Evolutionary conservation across 2,113 vertebrate genomes (phyloP), one percentile per base, ranked within the genome.

Genomic region (Gasterosteus nipponicus): DNA sequence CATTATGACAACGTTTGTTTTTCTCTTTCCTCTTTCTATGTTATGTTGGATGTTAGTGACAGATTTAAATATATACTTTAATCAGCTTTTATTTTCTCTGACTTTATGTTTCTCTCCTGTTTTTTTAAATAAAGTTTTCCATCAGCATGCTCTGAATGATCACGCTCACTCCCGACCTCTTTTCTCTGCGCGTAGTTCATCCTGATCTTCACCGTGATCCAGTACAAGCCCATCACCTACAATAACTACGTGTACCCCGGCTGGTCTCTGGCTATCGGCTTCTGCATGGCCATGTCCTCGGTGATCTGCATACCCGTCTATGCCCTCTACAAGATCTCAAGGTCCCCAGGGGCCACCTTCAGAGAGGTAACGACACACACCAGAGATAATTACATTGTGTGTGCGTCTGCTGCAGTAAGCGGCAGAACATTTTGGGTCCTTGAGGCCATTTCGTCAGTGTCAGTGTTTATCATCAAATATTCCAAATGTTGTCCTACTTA

Each of bases 261-360:
- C 82, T 99, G 98, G 98, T 98, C 98, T 9, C 93, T 99, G 90
- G 92, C 93, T 75, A 95, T 99, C 0, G 98, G 96, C 67, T 98
- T 99, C 88, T 89, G 93, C 86, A 99, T 99, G 98, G 97, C 98
- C 0, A 78, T 99, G 64, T 99, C 98, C 67, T 99, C 98, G 0
- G 98, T 99, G 64, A 87, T 99, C 81, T 99, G 98, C 90, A 99
- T 99, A 90, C 98, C 98, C 0, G 39, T 96, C 85, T 99, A 99
- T 0, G 98, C 96, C 38, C 85, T 96, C 83, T 97, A 95, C 94
- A 96, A 95, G 93, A 94, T 99, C 69, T 95, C 94, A 65, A 69
- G 84, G 77, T 96, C 96, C 1, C 96, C 97, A 14, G 98, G 98
- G 49, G 93, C 95, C 88, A 96, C 97, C 0, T 93, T 99, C 80